Conservation (phyloP, 2,888 invertebrate genomes). For the Callinectes sapidus region DNA sequence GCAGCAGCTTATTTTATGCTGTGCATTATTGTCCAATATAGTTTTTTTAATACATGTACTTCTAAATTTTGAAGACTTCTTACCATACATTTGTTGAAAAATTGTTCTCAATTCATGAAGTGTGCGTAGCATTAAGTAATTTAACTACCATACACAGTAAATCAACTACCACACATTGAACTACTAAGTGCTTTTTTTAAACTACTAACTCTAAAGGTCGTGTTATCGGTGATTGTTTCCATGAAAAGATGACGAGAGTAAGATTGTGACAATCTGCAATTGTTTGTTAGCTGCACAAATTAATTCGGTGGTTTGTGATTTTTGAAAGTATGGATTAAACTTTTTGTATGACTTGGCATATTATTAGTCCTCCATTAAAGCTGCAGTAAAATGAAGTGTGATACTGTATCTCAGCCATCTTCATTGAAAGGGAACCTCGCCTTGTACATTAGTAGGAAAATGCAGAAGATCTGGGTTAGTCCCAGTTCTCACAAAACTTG, state of each 20-base stretch:
- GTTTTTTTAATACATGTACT: neutral
- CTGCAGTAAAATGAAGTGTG: neutral
- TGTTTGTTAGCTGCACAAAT: slow-evolving; percentile 62
- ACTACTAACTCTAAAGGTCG: neutral
- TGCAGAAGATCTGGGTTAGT: too few relatives aligned
- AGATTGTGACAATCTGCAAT: slow-evolving; percentile 41
- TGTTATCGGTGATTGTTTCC: neutral
- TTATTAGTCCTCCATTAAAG: neutral
- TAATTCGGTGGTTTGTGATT: slow-evolving; percentile 28
- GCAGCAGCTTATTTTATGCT: slow-evolving; percentile 28
- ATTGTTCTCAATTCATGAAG: neutral
- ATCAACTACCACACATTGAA: neutral
- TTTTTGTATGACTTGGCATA: slow-evolving; percentile 23
- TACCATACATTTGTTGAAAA: neutral
- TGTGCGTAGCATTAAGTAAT: neutral
- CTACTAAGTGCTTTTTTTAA: neutral
- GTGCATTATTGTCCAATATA: slow-evolving; percentile 45
- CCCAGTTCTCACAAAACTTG: too few relatives aligned
- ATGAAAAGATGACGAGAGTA: neutral
- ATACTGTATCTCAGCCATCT: neutral
- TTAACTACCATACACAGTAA: neutral
- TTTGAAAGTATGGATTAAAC: slow-evolving; percentile 43
- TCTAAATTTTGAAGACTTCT: neutral
- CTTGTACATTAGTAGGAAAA: too few relatives aligned
- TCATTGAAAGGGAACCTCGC: too few relatives aligned